phyloP scores from a whole-genome alignment of 2,888 invertebrate species.

The Diogma glabrata region DNA sequence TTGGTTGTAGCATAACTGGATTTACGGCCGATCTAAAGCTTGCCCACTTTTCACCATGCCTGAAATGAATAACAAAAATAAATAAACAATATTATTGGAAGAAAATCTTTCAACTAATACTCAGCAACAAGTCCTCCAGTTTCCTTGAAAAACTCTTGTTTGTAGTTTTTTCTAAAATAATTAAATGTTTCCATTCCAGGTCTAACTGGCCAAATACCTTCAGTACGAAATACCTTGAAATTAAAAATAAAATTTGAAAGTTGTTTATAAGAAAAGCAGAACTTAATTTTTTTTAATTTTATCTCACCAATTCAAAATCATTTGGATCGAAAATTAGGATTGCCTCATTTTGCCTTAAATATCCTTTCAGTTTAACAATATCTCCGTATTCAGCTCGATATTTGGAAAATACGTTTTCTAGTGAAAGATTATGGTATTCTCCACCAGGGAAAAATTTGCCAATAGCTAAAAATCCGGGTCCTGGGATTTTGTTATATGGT shows the following conservation, averaged over 20 bases:
- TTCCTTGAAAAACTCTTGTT: conserved; percentile 7
- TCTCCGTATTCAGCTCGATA: background rate
- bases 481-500: conserved; percentile 25
- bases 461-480: conserved; percentile 11
- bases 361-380: conserved; percentile 3
- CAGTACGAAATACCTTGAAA: conserved; percentile 7
- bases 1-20: conserved; percentile 49
- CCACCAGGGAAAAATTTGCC: conserved; percentile 24
- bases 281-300: no score
- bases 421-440: background rate
- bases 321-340: conserved; percentile 6
- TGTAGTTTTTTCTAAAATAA: background rate
- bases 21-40: conserved; percentile 51
- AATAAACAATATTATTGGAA: no score
- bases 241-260: no score
- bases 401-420: background rate
- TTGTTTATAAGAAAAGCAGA: no score
- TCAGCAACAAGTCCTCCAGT: conserved; percentile 12
- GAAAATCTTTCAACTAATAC: no score
- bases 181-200: conserved; percentile 9
- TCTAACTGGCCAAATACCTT: conserved; percentile 11
- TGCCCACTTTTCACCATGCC: conserved; percentile 44
- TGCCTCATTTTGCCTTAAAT: background rate
- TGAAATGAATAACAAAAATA: background rate
- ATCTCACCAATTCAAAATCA: conserved; percentile 20